Conservation (phyloP, 2,797 vertebrate species). For the Falco columbarius region DNA sequence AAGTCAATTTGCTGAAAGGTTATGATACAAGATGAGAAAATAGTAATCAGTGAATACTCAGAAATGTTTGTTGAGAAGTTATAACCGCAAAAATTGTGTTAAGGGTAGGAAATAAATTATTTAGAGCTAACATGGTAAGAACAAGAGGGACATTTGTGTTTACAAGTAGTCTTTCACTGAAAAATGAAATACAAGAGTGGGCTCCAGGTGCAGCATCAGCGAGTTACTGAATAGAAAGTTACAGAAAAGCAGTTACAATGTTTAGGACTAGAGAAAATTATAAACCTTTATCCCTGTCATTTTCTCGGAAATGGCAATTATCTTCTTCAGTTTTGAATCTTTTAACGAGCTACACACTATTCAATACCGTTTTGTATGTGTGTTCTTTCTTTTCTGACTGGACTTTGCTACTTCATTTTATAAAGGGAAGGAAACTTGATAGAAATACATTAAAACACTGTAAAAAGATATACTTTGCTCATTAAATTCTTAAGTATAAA, state of each 20-base stretch:
- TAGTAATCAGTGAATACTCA: not conserved
- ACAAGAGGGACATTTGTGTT: not conserved
- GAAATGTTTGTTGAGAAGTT: not conserved
- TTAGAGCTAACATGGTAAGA: not conserved
- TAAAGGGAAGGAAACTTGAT: not conserved
- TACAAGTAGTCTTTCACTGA: slow-evolving; percentile 8
- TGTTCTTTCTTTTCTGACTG: slow-evolving; percentile 17
- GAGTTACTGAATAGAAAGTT: not conserved
- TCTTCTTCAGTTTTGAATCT: slow-evolving; percentile 10
- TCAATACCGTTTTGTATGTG: not conserved
- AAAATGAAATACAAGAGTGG: slow-evolving; percentile 29
- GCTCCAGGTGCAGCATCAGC: not conserved
- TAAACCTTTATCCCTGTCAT: slow-evolving; percentile 25
- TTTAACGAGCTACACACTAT: slow-evolving; percentile 34
- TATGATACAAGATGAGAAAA: not conserved
- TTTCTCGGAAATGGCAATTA: slow-evolving; percentile 57
- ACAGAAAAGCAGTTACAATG: not conserved
- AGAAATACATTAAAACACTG: not conserved
- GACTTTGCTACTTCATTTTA: not conserved
- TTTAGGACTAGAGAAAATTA: not conserved
- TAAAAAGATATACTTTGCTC: not conserved
- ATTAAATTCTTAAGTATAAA: not conserved
- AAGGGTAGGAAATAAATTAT: not conserved
- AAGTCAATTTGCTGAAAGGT: not conserved
- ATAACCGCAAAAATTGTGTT: not conserved